A percentile compares a stretch with the other conserved stretches of the same genome.
These are phyloP conservation scores for Drosophila quadrilineata DNA, from an alignment of 1,140 invertebrate genomes.

Conservation along the genomic window DNA sequence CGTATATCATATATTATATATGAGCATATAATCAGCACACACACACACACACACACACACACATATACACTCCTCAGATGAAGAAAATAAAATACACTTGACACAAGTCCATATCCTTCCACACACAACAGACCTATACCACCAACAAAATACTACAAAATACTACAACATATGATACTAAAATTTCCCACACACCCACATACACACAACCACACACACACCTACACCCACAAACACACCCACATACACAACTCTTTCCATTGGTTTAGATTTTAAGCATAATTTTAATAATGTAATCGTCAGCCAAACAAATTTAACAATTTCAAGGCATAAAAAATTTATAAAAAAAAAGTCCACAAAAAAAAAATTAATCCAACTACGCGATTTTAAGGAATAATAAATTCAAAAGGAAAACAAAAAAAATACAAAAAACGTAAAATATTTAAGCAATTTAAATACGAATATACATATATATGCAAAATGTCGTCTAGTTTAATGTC, in stretches of 20 bases:
- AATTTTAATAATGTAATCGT: slow-evolving; percentile 73
- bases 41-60: slow-evolving; percentile 16
- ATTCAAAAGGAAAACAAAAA: slow-evolving; percentile 44
- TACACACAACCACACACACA: slow-evolving; percentile 14
- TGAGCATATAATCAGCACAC: slow-evolving; percentile 65
- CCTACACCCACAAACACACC: slow-evolving; percentile 19
- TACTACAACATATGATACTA: slow-evolving; percentile 3
- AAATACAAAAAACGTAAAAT: slow-evolving; percentile 55
- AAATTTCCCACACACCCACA: neutral
- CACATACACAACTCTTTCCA: slow-evolving; percentile 51
- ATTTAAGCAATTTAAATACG: slow-evolving; percentile 73
- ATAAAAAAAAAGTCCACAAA: too few relatives aligned
- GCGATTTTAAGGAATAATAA: slow-evolving; percentile 60
- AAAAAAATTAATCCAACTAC: slow-evolving; percentile 52
- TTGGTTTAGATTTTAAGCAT: slow-evolving; percentile 81
- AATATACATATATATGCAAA: slow-evolving; percentile 72
- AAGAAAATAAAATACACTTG: slow-evolving; percentile 19
- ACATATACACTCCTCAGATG: slow-evolving; percentile 20
- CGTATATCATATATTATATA: slow-evolving; percentile 45
- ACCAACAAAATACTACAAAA: neutral
- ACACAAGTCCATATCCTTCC: slow-evolving; percentile 20
- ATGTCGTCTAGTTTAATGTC: slow-evolving; percentile 81
- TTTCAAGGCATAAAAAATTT: slow-evolving; percentile 70
- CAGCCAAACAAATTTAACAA: slow-evolving; percentile 54
- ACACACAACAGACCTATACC: slow-evolving; percentile 33